Conservation (phyloP, 2,113 vertebrate species). For the Pogonocichla stellata region DNA sequence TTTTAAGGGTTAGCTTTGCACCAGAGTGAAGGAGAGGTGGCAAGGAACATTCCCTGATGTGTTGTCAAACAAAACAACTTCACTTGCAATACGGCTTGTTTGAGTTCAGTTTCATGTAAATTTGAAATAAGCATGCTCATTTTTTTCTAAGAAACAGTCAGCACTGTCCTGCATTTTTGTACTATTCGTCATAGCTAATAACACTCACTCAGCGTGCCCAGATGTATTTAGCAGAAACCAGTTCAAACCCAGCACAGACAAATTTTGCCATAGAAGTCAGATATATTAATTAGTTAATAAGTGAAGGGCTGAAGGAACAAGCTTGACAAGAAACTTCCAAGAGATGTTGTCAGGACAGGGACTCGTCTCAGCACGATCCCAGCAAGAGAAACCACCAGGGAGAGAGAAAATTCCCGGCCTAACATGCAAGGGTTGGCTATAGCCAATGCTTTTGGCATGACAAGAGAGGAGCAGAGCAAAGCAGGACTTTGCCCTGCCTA, state of each 20-base stretch:
- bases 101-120: background rate
- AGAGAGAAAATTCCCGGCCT: background rate
- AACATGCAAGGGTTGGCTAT: background rate
- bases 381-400: background rate
- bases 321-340: background rate
- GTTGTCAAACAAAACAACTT: background rate
- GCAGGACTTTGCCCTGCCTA: background rate
- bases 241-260: background rate
- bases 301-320: background rate
- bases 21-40: background rate
- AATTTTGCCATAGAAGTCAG: background rate
- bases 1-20: background rate
- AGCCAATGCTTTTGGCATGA: background rate
- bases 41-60: background rate
- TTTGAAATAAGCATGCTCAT: background rate
- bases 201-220: background rate
- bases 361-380: background rate
- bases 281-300: background rate
- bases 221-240: background rate
- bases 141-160: background rate
- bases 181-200: background rate
- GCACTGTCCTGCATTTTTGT: background rate
- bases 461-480: background rate
- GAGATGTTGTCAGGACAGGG: background rate
- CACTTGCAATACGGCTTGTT: background rate